These are phyloP conservation scores for Brachypalpus laphriformis DNA, from an alignment of 2,888 invertebrate species.

Conservation along the genomic window DNA sequence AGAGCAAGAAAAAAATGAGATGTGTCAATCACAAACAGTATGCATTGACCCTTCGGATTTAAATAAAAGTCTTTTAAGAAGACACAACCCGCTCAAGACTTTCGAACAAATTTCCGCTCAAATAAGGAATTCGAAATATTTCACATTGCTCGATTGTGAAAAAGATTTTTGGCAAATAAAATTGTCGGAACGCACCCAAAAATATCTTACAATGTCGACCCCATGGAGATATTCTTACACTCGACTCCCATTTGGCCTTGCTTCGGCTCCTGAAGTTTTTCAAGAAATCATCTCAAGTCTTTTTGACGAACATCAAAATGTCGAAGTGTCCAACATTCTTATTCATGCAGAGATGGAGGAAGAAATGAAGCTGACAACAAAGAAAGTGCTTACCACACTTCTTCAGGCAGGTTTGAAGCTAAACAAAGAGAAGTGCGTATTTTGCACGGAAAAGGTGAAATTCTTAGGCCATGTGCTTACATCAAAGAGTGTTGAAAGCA, in stretches of 20 bases:
- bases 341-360: background rate
- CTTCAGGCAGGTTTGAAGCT: background rate
- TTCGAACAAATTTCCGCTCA: slow-evolving; percentile 9
- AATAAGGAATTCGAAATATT: slow-evolving; percentile 17
- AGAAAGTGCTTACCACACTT: background rate
- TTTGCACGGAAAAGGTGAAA: background rate
- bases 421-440: slow-evolving; percentile 16
- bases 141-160: slow-evolving; percentile 7
- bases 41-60: slow-evolving; percentile 15
- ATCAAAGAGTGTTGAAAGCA: background rate
- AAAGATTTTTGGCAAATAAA: slow-evolving; percentile 12
- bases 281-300: background rate
- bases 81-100: slow-evolving; percentile 7
- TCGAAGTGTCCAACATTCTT: slow-evolving; percentile 6
- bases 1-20: too few relatives aligned
- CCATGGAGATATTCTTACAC: slow-evolving; percentile 15
- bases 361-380: background rate
- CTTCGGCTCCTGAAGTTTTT: slow-evolving; percentile 4
- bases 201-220: slow-evolving; percentile 15
- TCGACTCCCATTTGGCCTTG: slow-evolving; percentile 18
- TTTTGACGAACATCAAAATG: background rate
- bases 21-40: too few relatives aligned
- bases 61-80: slow-evolving; percentile 13
- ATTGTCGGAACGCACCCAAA: slow-evolving; percentile 1
- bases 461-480: background rate